phyloP scores from a whole-genome alignment of 2,113 vertebrate genomes.

The Pterocles orientalis region DNA sequence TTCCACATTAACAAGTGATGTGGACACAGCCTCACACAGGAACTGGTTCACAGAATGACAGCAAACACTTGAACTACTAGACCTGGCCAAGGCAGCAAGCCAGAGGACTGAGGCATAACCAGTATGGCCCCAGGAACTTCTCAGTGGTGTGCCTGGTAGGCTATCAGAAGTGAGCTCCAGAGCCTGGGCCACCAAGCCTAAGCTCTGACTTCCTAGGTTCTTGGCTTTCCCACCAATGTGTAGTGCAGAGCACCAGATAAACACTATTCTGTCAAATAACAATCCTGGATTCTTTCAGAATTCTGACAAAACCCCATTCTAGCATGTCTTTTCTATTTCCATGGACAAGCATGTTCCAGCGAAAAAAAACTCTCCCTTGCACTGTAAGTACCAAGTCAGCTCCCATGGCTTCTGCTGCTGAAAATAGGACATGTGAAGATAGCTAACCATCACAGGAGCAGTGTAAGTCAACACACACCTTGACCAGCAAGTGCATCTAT shows the following conservation, averaged over 20 bases:
- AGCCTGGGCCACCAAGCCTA: not conserved
- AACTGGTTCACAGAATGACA: not conserved
- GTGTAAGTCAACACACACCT: no score
- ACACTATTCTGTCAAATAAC: not conserved
- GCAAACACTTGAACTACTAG: rapidly evolving
- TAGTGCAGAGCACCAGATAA: not conserved
- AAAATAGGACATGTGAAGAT: not conserved
- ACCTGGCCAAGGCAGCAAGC: not conserved
- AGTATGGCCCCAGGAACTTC: not conserved
- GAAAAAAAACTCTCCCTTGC: not conserved
- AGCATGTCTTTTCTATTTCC: not conserved
- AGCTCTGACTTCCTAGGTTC: not conserved
- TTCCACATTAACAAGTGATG: not conserved
- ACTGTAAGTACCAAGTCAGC: not conserved
- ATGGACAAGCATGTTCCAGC: not conserved
- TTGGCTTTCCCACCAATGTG: not conserved
- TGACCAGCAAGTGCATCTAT: not conserved
- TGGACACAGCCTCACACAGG: not conserved
- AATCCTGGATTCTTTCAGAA: not conserved
- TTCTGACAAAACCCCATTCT: not conserved
- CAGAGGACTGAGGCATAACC: not conserved
- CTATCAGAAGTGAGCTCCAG: not conserved
- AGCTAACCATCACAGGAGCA: not conserved
- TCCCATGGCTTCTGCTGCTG: not conserved
- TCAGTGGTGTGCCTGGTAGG: not conserved